phyloP scores from a whole-genome alignment of 2,113 vertebrate genomes.

The Orycteropus afer region DNA sequence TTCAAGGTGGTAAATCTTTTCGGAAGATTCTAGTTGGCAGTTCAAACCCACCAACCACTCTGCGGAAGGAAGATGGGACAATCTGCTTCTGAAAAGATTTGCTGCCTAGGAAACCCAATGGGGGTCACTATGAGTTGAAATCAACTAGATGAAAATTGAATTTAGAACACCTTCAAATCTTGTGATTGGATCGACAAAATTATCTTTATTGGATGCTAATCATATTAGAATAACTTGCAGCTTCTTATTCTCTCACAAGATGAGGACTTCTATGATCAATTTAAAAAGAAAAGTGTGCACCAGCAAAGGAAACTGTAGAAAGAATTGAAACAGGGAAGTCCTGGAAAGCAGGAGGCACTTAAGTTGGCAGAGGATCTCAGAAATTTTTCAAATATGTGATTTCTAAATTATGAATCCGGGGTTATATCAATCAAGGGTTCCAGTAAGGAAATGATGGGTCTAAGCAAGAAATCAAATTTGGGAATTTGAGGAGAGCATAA shows the following conservation, averaged over 20 bases:
- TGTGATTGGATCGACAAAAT: neutral
- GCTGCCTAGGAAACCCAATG: too few species aligned
- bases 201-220: neutral
- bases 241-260: conserved; percentile 16
- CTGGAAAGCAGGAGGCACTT: neutral
- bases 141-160: too few species aligned
- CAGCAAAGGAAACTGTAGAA: neutral
- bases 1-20: too few species aligned
- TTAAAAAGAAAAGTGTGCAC: neutral
- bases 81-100: too few species aligned
- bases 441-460: neutral
- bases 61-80: too few species aligned
- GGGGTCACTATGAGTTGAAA: too few species aligned
- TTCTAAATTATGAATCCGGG: conserved; percentile 14
- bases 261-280: neutral
- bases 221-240: neutral
- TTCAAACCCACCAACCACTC: too few species aligned
- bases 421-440: neutral
- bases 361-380: neutral
- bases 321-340: neutral
- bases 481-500: neutral
- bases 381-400: neutral
- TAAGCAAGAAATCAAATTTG: neutral
- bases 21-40: too few species aligned
- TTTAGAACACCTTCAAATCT: neutral